Evolutionary conservation across 2,797 vertebrate species (phyloP), one percentile per base, ranked within the genome.

Genomic region (Vireo griseus): DNA sequence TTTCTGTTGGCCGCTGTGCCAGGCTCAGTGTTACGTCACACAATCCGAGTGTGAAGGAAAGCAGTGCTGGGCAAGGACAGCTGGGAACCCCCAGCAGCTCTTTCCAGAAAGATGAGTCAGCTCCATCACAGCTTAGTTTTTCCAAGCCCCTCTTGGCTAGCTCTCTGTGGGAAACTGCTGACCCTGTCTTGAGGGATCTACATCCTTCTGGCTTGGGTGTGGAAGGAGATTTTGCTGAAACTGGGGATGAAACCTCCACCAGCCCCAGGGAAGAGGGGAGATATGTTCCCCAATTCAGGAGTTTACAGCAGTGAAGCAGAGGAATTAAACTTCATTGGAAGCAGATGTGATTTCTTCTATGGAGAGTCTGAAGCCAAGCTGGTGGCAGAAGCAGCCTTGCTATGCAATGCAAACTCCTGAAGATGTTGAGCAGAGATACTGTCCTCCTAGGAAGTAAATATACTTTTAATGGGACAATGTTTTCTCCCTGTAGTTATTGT

Each of bases 21-120:
- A 39, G 52, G 47, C 72, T 74, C 10, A 18, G 2, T 1, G 2
- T 48, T 55, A 9, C 11, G 10, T 61, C 2, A 0, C 3, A 3
- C 48, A 26, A 0, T 35, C 26, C 18, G 40, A 45, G 44, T 22
- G 7, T 29, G 61, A 31, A 63, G 61, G 44, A 66, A 45, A n/a
- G 40, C 13, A 16, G 45, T 9, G 28, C 51, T 50, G 47, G 72
- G 25, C 39, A 21, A 50, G 45, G 44, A 50, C 28, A 45, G 39
- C 39, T 10, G 20, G 67, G 28, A 51, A 59, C 33, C 31, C 50
- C 28, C 40, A 33, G 47, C 54, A 68, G 17, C 45, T 40, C 58
- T n/a, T 73, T 62, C 51, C 48, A 62, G 57, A 51, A 65, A 48
- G 20, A 28, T 47, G 37, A 44, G 16, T 63, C 28, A 45, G 15